Base-by-base conservation (phyloP, 2,888 invertebrate species). In the Parascotia fuliginaria region DNA sequence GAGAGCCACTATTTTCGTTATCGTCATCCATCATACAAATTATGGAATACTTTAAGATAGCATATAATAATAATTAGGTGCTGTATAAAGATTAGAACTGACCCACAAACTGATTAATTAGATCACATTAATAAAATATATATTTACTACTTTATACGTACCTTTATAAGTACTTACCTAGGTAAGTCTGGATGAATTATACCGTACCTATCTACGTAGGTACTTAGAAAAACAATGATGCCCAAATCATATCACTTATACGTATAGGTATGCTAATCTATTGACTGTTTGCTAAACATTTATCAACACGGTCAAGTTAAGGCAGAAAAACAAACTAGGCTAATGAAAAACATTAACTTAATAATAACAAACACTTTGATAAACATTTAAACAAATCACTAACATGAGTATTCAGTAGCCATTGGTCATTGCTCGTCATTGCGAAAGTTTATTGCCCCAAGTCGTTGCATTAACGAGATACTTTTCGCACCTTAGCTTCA, bases 371-470 rank as follows among this genome's bases (percentile, higher is more conserved):
- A 12, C 6, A 12, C 3, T 2, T 7, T 33, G 9, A 22, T 33
- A 28, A 34, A 16, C 4, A 15, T 43, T 28, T 32, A 15, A 29
- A 19, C 19, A 37, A 44, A 51, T 45, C 42, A 43, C 50, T 58
- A 19, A n/a, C 54, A 56, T 51, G 45, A 55, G 46, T 54, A 50
- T 47, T 28, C 46, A 51, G 50, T 37, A 56, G 53, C 52, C 44
- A 42, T 36, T 12, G 37, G 53, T 49, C 44, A 42, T 36, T 12
- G 37, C 6, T 4, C 22, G 48, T 63, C 57, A 60, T 67, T 59
- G 60, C 65, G 66, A 73, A 79, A 82, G 83, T 83, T 83, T 80
- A 82, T 81, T 82, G 80, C 79, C 79, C 84, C 56, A 70, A 64
- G 60, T 51, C 65, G 64, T 60, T 68, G 67, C 66, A 70, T 66